Evolutionary conservation across 2,113 vertebrate species (phyloP), one percentile per base, ranked within the genome.

Genomic region (Salminus brasiliensis): DNA sequence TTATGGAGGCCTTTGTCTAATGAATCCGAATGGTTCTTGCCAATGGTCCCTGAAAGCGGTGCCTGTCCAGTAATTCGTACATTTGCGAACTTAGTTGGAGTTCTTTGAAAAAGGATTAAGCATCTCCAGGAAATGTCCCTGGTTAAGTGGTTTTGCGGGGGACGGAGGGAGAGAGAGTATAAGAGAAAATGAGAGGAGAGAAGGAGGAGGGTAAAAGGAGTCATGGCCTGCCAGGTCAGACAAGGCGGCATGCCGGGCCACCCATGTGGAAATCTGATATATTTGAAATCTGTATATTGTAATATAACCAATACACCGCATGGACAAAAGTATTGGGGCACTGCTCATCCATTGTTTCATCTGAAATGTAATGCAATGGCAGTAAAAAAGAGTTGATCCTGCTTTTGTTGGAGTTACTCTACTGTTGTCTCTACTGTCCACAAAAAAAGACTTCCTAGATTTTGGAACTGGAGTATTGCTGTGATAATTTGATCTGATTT

Each of bases 51-150:
- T 83, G 77, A 71, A 80, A 76, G 74, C 72, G 81, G 67, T 30
- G 72, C 77, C 62, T 62, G 55, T 79, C 74, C 73, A 79, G 72
- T 70, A 79, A 76, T 76, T 79, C 66, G 55, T 74, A 79, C 77
- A 79, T 76, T 83, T 74, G 72, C 74, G 59, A 79, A 83, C 67
- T 76, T 55, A 71, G 76, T 62, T 53, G 41, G 60, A 74, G 71
- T 71, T 85, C 69, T 83, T 82, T 79, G 49, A 84, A 77, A 83
- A 66, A 83, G 78, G 80, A 85, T 85, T 84, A 82, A 71, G 62
- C 73, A 49, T 74, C 74, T 81, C 70, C 72, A 78, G 82, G 79
- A 84, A 81, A 73, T 86, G 82, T 86, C 72, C 69, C 69, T 81
- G 79, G 76, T 83, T 76, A 86, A 84, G 84, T 81, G 79, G 78